Conservation (phyloP, 2,113 vertebrate genomes). For the Meleagris gallopavo region DNA sequence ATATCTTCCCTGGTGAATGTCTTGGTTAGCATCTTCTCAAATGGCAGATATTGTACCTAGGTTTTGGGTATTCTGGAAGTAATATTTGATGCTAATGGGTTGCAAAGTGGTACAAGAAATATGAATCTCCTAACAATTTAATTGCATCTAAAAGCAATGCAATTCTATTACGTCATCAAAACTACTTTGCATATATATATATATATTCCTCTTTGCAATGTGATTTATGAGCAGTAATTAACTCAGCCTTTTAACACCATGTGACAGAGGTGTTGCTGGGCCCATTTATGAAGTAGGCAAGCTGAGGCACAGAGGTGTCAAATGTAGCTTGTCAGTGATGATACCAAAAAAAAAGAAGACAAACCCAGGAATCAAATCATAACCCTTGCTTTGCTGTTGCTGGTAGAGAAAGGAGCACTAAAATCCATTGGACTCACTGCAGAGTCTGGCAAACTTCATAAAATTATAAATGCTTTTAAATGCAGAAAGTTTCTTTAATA, state of each 20-base stretch:
- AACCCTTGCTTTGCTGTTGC: background rate
- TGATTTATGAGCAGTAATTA: conserved; percentile 71
- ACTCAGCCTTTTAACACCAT: conserved; percentile 2
- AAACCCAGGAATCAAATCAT: conserved; percentile 43
- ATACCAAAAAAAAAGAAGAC: conserved; percentile 15
- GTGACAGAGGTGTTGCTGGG: conserved; percentile 48
- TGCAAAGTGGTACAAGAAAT: conserved; percentile 19
- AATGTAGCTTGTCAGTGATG: background rate
- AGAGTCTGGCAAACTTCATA: background rate
- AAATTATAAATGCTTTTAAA: background rate
- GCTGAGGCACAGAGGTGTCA: conserved; percentile 60
- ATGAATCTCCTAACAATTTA: conserved; percentile 23
- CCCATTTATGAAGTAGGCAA: conserved; percentile 45
- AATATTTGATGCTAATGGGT: background rate
- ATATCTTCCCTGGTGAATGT: background rate
- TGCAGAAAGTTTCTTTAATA: background rate
- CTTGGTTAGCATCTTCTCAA: background rate
- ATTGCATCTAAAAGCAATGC: conserved; percentile 23
- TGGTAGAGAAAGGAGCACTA: background rate
- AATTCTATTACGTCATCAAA: conserved; percentile 20
- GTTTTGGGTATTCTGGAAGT: background rate
- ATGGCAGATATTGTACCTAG: background rate
- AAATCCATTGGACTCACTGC: background rate
- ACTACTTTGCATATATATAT: conserved; percentile 65
- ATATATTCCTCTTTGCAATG: conserved; percentile 45